Conservation (phyloP, 2,797 vertebrate species). For the Anguilla marmorata region DNA sequence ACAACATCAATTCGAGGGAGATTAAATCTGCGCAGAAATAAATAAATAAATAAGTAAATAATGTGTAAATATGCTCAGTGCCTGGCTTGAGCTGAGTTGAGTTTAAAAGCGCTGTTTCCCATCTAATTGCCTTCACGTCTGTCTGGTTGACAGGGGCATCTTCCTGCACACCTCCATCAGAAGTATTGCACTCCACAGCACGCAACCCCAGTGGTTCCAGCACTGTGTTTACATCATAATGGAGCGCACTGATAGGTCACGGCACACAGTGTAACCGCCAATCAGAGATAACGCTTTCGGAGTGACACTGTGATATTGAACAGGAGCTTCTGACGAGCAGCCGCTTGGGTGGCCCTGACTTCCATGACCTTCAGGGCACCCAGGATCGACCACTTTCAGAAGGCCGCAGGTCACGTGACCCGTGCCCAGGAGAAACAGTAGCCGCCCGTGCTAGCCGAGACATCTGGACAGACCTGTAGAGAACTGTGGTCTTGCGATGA, state of each 20-base stretch:
- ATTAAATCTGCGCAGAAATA: slow-evolving; percentile 48
- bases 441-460: not conserved
- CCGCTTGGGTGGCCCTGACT: not conserved
- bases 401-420: not conserved
- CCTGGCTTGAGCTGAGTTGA: not conserved
- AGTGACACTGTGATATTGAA: not conserved
- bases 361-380: not conserved
- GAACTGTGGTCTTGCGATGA: not conserved
- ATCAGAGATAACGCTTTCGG: not conserved
- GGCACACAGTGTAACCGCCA: not conserved
- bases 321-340: not conserved
- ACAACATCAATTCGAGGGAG: slow-evolving; percentile 50
- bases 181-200: not conserved
- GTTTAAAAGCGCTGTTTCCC: not conserved
- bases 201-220: not conserved
- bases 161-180: not conserved
- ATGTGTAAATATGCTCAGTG: slow-evolving; percentile 46
- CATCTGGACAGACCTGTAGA: not conserved
- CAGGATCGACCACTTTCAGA: not conserved
- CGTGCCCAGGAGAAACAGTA: slow-evolving; percentile 16
- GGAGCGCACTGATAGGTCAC: not conserved
- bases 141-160: not conserved
- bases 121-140: not conserved
- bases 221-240: not conserved
- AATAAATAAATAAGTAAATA: slow-evolving; percentile 59